Base-by-base conservation (phyloP, 2,113 vertebrate species). In the Furnarius figulus region DNA sequence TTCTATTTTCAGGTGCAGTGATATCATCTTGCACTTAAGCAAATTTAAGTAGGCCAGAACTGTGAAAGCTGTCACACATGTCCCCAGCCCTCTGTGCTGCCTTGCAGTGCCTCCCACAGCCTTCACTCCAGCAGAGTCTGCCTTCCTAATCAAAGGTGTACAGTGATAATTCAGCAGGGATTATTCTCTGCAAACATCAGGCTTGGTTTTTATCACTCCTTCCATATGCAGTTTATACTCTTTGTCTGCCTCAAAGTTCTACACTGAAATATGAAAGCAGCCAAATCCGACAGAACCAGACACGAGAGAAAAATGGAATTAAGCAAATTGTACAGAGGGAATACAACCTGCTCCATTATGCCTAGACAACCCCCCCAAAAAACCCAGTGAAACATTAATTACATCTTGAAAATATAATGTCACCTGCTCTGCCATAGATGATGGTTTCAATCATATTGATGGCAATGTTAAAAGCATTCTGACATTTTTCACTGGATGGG, bases 311-410 rank as follows among this genome's bases (percentile, higher is more conserved):
- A 95, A 93, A 90, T 79, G 65, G 61, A 95, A 89, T 91, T 28
- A 85, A 85, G 74, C 66, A 90, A 92, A 39, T 90, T 87, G 88
- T 88, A 46, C 52, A 35, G 75, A n/a, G 61, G 53, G 31, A 68
- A 66, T 17, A 78, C 81, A 90, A 59, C 39, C 66, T 91, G 77
- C 50, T 79, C 52, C 82, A 89, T 82, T 56, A 44, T 62, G 53
- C n/a, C 42, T 55, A 14, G 20, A n/a, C n/a, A n/a, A n/a, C n/a
- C n/a, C n/a, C n/a, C n/a, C n/a, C n/a, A n/a, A n/a, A n/a, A n/a
- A n/a, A n/a, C n/a, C n/a, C 3, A 83, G 73, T 66, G 78, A 92
- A 94, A 75, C 63, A 92, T 91, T 96, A 97, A 96, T 95, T 95
- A 84, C 62, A 79, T 39, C 58, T 46, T 33, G 87, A 96, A 92